phyloP scores from a whole-genome alignment of 2,888 invertebrate species.

The Latrodectus elegans region DNA sequence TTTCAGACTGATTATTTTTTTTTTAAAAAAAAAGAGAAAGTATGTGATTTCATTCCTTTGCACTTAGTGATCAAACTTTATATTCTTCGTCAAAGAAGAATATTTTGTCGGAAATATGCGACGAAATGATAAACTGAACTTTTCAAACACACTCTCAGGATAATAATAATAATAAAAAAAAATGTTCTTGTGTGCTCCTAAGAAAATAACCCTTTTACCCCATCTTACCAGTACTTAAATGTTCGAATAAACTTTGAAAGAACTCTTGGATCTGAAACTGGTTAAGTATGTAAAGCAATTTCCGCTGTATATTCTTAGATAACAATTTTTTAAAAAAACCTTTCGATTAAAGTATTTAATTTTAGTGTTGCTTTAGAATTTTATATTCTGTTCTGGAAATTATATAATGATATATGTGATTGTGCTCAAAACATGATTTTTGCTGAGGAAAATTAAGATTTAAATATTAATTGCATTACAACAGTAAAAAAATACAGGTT shows the following conservation, averaged over 20 bases:
- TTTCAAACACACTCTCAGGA: conserved; percentile 66
- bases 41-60: conserved; percentile 61
- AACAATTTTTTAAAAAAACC: too few species aligned
- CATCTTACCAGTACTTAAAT: conserved; percentile 61
- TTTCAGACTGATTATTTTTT: too few species aligned
- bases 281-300: neutral
- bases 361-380: too few species aligned
- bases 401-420: too few species aligned
- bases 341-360: too few species aligned
- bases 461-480: too few species aligned
- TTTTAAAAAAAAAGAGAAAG: neutral
- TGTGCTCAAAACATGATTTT: too few species aligned
- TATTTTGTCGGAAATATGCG: neutral
- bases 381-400: too few species aligned
- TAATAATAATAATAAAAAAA: conserved; percentile 24
- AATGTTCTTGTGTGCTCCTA: conserved; percentile 52
- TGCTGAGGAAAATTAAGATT: too few species aligned
- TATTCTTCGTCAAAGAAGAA: neutral
- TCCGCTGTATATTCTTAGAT: too few species aligned
- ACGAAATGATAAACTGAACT: conserved; percentile 29
- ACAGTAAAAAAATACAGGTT: too few species aligned
- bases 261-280: conserved; percentile 31
- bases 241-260: conserved; percentile 42
- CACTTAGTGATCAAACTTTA: conserved; percentile 62
- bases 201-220: conserved; percentile 20